These are phyloP conservation scores for Hippopotamyrus pictus DNA, from an alignment of 2,797 vertebrate genomes.

Conservation along the genomic window DNA sequence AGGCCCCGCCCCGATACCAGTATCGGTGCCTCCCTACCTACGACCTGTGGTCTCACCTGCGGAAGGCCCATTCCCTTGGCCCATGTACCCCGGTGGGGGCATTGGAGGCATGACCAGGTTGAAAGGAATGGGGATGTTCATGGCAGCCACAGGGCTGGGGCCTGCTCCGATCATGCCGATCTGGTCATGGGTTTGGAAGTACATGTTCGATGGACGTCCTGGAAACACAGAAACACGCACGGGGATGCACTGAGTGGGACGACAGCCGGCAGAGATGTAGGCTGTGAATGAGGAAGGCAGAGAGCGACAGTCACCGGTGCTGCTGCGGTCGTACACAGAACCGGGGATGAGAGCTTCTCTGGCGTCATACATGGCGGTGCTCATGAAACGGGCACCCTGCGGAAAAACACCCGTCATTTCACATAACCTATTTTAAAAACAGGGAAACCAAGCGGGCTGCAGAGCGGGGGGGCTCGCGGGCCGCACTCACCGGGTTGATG, in stretches of 20 bases:
- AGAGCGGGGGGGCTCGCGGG: neutral
- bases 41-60: slow-evolving; percentile 63
- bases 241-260: neutral
- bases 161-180: slow-evolving; percentile 94
- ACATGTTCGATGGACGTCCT: slow-evolving; percentile 92
- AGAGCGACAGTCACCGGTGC: slow-evolving; percentile 63
- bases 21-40: neutral
- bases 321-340: slow-evolving; percentile 92
- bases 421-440: neutral
- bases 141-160: slow-evolving; percentile 82
- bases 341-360: slow-evolving; percentile 95
- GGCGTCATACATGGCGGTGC: slow-evolving; percentile 96
- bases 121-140: slow-evolving; percentile 97
- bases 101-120: slow-evolving; percentile 97
- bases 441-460: neutral
- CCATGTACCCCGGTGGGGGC: slow-evolving; percentile 87
- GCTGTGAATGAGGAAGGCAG: neutral
- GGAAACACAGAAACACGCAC: slow-evolving; percentile 26
- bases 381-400: slow-evolving; percentile 97
- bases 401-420: neutral
- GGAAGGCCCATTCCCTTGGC: slow-evolving; percentile 85
- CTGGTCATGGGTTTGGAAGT: slow-evolving; percentile 98
- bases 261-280: neutral
- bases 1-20: neutral
- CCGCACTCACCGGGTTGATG: slow-evolving; percentile 85